phyloP scores from a whole-genome alignment of 2,113 vertebrate genomes.

The Percina caprodes region DNA sequence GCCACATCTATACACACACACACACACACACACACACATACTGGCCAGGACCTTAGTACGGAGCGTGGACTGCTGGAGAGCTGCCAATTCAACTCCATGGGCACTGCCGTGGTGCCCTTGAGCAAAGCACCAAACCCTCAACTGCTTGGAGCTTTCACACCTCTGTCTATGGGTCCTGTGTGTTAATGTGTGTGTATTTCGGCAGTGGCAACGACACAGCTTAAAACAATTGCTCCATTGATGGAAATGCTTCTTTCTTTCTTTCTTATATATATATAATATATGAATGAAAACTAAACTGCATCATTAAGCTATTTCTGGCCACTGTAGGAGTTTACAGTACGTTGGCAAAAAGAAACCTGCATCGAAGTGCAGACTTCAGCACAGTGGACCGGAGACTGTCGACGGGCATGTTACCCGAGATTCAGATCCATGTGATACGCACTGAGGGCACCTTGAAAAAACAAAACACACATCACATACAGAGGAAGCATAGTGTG shows the following conservation, averaged over 20 bases:
- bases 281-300: background rate
- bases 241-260: too few relatives aligned
- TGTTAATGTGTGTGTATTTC: too few relatives aligned
- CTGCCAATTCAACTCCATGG: too few relatives aligned
- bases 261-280: too few relatives aligned
- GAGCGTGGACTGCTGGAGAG: too few relatives aligned
- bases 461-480: slow-evolving; percentile 16
- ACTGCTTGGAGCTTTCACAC: too few relatives aligned
- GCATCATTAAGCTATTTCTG: slow-evolving; percentile 27
- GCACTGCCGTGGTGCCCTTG: too few relatives aligned
- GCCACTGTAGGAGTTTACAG: slow-evolving; percentile 8
- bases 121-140: too few relatives aligned
- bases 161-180: too few relatives aligned
- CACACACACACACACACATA: slow-evolving; percentile 11
- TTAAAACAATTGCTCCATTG: too few relatives aligned
- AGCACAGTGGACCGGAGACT: slow-evolving; percentile 48
- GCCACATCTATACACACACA: background rate
- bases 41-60: too few relatives aligned
- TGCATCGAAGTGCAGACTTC: slow-evolving; percentile 48
- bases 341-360: slow-evolving; percentile 58
- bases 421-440: slow-evolving; percentile 65
- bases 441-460: slow-evolving; percentile 74
- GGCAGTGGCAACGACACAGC: too few relatives aligned
- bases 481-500: slow-evolving; percentile 24
- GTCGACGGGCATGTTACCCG: slow-evolving; percentile 53